phyloP scores from a whole-genome alignment of 2,797 vertebrate species.

The Phyllotis vaccarum region DNA sequence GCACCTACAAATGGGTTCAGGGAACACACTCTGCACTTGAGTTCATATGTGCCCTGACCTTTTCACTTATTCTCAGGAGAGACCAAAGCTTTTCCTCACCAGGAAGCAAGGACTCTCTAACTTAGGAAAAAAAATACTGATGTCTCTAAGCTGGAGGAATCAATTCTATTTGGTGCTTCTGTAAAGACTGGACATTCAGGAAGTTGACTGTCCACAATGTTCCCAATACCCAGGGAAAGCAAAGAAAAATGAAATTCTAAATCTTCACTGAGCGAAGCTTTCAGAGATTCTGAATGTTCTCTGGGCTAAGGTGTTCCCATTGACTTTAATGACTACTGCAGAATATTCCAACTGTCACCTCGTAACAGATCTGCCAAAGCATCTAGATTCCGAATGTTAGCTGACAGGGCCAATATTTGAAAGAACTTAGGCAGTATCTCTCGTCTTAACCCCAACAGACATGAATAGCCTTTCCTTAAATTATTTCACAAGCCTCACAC shows the following conservation, averaged over 20 bases:
- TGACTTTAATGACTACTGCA: neutral
- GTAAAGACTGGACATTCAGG: neutral
- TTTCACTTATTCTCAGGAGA: neutral
- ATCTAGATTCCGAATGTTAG: neutral
- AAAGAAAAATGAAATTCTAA: neutral
- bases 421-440: neutral
- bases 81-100: neutral
- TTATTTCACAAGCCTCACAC: neutral
- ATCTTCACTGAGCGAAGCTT: neutral
- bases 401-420: neutral
- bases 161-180: neutral
- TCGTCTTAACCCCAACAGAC: neutral
- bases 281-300: slow-evolving; percentile 21
- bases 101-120: neutral
- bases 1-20: neutral
- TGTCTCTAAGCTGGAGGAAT: neutral
- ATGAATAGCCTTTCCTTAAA: neutral
- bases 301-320: neutral
- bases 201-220: neutral
- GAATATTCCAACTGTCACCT: neutral
- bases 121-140: neutral
- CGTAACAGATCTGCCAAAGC: neutral
- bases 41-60: neutral
- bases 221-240: neutral
- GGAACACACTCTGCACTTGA: neutral